Evolutionary conservation across 2,888 invertebrate genomes (phyloP), one percentile per base, ranked within the genome.

Genomic region (Esperia sulphurella): DNA sequence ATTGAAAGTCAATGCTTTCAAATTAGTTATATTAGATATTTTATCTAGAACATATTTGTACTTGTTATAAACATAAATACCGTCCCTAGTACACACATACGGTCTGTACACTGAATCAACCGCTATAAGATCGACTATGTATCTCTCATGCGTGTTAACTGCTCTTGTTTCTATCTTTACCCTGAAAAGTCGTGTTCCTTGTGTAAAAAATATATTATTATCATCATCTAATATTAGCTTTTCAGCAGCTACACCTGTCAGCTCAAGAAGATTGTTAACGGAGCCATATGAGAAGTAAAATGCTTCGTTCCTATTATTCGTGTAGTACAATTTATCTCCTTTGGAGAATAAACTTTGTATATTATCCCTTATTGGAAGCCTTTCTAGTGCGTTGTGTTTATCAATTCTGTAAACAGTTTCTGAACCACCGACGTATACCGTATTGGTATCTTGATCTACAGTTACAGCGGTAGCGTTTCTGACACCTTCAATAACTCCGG

Each of bases 21-120:
- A 52, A 61, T 79, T 68, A 38, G 43, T 67, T 14, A 86, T 55
- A 52, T 74, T 63, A 1, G 77, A 69, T 7, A 78, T 66, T 55
- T 75, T 85, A 52, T 86, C 86, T 44, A 84, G 65, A 0, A 72
- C 79, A 50, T 71, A 86, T 48, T 86, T 88, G 49, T 79, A 85
- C 44, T 83, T 85, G 62, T 88, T 86, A 41, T 86, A 88, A 0
- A 72, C 65, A 43, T 71, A 86, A 0, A 85, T 47, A 0, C 85
- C 87, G 44, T 72, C 72, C 1, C 61, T 71, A 0, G 83, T 70
- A 44, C 75, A 67, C 1, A 82, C 54, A 51, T 68, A 80, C 0
- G 81, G 75, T 48, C 71, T 81, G 8, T 53, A 70, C 57, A 71
- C 63, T 10, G 61, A 47, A 60, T 87, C 81, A 0, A 75, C 38